Base-by-base conservation (phyloP, 2,888 invertebrate species). In the Chloroclystis v-ata region DNA sequence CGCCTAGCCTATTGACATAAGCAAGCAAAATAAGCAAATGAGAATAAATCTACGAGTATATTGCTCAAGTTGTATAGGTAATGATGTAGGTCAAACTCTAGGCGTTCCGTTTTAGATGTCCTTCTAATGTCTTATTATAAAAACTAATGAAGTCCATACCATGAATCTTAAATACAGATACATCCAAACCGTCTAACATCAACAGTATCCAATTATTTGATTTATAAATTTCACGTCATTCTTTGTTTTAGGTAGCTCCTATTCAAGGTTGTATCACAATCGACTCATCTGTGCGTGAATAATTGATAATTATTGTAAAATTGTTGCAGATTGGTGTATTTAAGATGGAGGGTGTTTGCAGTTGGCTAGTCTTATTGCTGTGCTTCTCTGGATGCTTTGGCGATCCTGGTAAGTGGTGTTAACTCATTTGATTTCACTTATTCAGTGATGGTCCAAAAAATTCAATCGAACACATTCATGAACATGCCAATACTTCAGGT, bases 81-180 rank as follows among this genome's bases (percentile, higher is more conserved):
- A 57, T 61, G 49, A 71, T 67, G 69, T 76, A 61, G 67, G 69
- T 63, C 68, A 72, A 63, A 61, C 59, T 67, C 65, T 63, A 54
- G 50, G 50, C 56, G 44, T 61, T 63, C 56, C 65, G 69, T 72
- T 71, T 69, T 63, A 43, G 44, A 42, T 48, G 50, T 49, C 52
- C 52, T 52, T 59, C 57, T 51, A 52, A 55, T 57, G 56, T 54
- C 54, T 56, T 64, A 61, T 66, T 68, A 65, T 61, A 67, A 64
- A 64, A 66, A 37, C 59, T 64, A 66, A 65, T 64, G 51, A 57
- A 56, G 38, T 13, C 25, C 16, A 13, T 32, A 16, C 6, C 11
- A 32, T 25, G 14, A 33, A 9, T 13, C 12, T 35, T 32, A 28
- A 28, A 28, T 32, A 28, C 8, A n/a, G n/a, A n/a, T n/a, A n/a